phyloP scores from a whole-genome alignment of 2,888 invertebrate species.

The Tribolium freemani region DNA sequence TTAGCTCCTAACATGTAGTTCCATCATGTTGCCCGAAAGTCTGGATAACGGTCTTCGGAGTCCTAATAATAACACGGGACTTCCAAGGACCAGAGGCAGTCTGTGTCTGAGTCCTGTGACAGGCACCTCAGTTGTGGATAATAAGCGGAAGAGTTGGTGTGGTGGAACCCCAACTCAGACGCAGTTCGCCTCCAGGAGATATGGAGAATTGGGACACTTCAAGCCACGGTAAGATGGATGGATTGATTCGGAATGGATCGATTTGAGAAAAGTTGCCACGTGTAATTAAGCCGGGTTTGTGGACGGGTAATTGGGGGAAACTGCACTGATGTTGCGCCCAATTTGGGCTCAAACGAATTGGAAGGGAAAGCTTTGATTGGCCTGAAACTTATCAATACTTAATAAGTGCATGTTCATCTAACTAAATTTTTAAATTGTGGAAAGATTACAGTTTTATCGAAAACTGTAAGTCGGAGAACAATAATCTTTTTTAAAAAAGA shows the following conservation, averaged over 20 bases:
- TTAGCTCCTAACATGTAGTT: constrained; percentile 12
- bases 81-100: constrained; percentile 64
- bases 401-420: no score
- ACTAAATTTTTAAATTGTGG: no score
- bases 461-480: no score
- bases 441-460: no score
- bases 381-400: no score
- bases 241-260: no score
- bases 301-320: constrained; percentile 16
- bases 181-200: constrained; percentile 57
- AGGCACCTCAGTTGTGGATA: constrained; percentile 58
- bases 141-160: constrained; percentile 66
- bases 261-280: constrained; percentile 4
- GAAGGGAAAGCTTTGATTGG: neutral
- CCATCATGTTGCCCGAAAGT: constrained; percentile 62
- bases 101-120: constrained; percentile 64
- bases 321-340: neutral
- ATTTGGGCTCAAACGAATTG: neutral
- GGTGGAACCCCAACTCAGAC: constrained; percentile 63
- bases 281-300: constrained; percentile 12
- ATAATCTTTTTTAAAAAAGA: no score
- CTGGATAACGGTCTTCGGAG: constrained; percentile 65
- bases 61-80: constrained; percentile 65
- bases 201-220: constrained; percentile 65
- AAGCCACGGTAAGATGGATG: constrained; percentile 64